Percentiles rank a stretch among this genome's conserved stretches.
Evolutionary conservation across 2,797 vertebrate genomes (phyloP).

Genomic region (Odontamblyopus lacepedii): DNA sequence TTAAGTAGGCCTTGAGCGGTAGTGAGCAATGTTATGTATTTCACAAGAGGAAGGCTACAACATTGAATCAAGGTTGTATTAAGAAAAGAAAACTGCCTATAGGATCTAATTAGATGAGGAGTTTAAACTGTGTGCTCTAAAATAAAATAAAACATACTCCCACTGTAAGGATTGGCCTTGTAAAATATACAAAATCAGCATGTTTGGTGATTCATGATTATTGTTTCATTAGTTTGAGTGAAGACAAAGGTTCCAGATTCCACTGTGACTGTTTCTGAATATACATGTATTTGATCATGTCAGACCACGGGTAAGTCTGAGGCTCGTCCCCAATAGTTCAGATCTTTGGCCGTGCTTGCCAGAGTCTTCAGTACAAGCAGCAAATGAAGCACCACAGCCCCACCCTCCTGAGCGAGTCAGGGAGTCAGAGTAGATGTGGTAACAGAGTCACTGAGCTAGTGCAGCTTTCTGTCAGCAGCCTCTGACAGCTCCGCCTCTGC

Average conservation of each 20-base stretch:
- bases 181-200: slow-evolving; percentile 16
- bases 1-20: not conserved
- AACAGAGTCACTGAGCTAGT: too few species aligned
- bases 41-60: not conserved
- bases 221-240: not conserved
- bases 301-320: too few species aligned
- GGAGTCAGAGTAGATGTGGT: too few species aligned
- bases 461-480: too few species aligned
- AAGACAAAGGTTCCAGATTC: not conserved
- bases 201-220: not conserved
- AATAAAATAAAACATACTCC: not conserved
- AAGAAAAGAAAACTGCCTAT: not conserved
- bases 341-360: too few species aligned
- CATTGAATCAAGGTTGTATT: not conserved
- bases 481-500: too few species aligned
- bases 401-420: too few species aligned
- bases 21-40: not conserved
- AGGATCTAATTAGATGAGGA: not conserved
- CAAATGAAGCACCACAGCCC: too few species aligned
- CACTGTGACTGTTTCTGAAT: too few species aligned
- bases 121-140: not conserved
- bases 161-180: slow-evolving; percentile 6
- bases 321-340: too few species aligned
- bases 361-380: too few species aligned
- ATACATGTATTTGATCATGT: too few species aligned